phyloP scores from a whole-genome alignment of 1,140 invertebrate species.

The Procambarus clarkii region DNA sequence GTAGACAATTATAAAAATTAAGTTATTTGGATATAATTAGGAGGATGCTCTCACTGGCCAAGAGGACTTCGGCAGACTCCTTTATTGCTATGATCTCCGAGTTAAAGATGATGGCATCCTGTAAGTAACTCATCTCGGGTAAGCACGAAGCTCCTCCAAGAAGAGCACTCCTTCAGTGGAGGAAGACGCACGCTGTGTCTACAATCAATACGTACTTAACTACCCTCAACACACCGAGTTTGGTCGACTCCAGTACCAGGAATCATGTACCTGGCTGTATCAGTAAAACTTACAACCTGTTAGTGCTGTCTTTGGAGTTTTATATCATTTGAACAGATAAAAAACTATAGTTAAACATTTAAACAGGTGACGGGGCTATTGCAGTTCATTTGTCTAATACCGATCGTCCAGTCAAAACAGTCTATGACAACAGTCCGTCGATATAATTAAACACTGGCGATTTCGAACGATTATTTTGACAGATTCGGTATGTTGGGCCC shows the following conservation, averaged over 20 bases:
- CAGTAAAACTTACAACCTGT: background rate
- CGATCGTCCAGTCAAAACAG: background rate
- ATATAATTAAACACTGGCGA: background rate
- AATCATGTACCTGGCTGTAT: background rate
- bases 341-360: background rate
- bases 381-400: background rate
- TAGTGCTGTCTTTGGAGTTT: background rate
- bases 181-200: too few species aligned
- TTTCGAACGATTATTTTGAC: background rate
- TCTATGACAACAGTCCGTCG: background rate
- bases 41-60: too few species aligned
- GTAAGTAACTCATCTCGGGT: too few species aligned
- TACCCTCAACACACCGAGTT: too few species aligned
- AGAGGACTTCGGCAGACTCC: too few species aligned
- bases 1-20: too few species aligned
- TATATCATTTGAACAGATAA: background rate
- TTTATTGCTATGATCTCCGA: too few species aligned
- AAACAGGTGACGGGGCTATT: background rate
- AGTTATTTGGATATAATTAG: too few species aligned
- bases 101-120: too few species aligned
- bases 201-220: too few species aligned
- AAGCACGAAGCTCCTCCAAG: too few species aligned
- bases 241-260: background rate
- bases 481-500: background rate
- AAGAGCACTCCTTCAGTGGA: too few species aligned